Evolutionary conservation across 2,797 vertebrate genomes (phyloP), one percentile per base, ranked within the genome.

Genomic region (Neosilurus hyrtlii): DNA sequence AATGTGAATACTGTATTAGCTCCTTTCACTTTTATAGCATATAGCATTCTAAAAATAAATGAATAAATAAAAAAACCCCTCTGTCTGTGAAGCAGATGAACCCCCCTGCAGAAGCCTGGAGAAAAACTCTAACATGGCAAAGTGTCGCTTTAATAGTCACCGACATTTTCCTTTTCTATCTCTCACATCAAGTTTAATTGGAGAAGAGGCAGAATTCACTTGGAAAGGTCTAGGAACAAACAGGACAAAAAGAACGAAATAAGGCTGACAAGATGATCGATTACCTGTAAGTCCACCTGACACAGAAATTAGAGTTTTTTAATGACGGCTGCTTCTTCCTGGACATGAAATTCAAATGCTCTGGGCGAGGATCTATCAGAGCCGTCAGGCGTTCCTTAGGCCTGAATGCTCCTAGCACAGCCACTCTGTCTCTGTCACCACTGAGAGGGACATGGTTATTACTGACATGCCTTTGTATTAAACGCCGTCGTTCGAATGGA

Each of bases 371-470:
- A 95, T 95, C 94, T 94, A 65, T 92, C 91, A 94, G 70, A 82
- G 95, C 95, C 95, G 92, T 96, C 96, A 96, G 93, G 95, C 88
- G 93, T 95, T 94, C 95, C 93, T 90, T 87, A 91, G 93, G 93
- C 93, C 94, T 92, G 94, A 95, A 95, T 93, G 94, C 94, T 94
- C 95, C 94, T 93, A 95, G 95, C 90, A 94, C 95, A 95, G 94
- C 95, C 95, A 96, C 96, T 97, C 96, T 96, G 95, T 97, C 96
- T 97, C 96, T 96, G 96, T 97, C 96, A 97, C 91, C 87, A 88
- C 92, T 92, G 94, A 96, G 76, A 95, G 96, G 95, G 96, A 96
- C 96, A 96, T 96, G 96, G 95, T 96, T 96, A 96, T 97, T 96
- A 96, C 95, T 93, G 95, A 96, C 96, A 95, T 95, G 94, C 94